A percentile compares a stretch with the other conserved stretches of the same genome.
Evolutionary conservation across 2,113 vertebrate species (phyloP).

Genomic region (Erinaceus europaeus): DNA sequence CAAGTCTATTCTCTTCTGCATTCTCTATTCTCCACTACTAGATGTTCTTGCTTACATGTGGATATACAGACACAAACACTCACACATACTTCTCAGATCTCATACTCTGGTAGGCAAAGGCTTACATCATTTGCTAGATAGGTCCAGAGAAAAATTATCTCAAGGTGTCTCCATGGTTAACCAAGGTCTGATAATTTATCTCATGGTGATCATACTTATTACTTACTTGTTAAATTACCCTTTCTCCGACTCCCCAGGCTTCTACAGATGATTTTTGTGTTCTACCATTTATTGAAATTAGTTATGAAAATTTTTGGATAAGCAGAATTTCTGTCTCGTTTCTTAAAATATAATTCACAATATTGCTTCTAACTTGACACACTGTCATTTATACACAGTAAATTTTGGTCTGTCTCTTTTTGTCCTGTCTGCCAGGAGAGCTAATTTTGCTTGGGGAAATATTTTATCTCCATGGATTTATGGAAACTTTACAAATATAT

Average conservation of each 20-base stretch:
- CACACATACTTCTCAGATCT: not conserved
- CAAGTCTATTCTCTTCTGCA: not conserved
- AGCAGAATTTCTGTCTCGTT: slow-evolving; percentile 26
- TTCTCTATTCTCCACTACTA: not conserved
- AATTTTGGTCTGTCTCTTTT: not conserved
- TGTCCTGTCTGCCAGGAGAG: not conserved
- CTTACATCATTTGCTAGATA: not conserved
- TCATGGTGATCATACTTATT: not conserved
- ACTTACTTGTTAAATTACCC: not conserved
- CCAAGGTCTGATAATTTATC: not conserved
- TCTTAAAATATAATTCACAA: slow-evolving; percentile 26
- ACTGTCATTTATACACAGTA: slow-evolving; percentile 17
- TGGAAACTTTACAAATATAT: not conserved
- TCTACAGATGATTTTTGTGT: not conserved
- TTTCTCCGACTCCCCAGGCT: not conserved
- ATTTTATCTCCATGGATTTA: slow-evolving; percentile 19
- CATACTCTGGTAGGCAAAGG: not conserved
- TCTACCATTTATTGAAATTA: not conserved
- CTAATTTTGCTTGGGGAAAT: slow-evolving; percentile 26
- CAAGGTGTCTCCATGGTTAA: not conserved
- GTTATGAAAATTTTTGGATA: not conserved
- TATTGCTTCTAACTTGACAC: slow-evolving; percentile 14
- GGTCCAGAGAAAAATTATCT: not conserved
- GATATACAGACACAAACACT: too few species aligned
- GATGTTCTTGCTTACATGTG: too few species aligned